These are phyloP conservation scores for Calcarius lapponicus DNA, from an alignment of 2,797 vertebrate species.

Conservation along the genomic window DNA sequence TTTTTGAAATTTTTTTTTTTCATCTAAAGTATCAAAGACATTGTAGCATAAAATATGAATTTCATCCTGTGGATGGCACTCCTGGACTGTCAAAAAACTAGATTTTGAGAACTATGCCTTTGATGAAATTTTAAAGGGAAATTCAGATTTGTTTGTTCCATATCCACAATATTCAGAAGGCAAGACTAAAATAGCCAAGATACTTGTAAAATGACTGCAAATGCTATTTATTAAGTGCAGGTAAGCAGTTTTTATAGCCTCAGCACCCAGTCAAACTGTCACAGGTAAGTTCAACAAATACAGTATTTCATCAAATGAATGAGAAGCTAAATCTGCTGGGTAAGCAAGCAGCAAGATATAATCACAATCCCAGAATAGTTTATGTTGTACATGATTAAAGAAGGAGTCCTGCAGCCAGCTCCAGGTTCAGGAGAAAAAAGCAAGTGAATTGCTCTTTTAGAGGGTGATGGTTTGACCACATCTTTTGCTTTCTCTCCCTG, in stretches of 20 bases:
- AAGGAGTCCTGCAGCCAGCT: not conserved
- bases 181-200: not conserved
- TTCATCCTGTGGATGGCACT: slow-evolving; percentile 72
- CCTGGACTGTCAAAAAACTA: slow-evolving; percentile 16
- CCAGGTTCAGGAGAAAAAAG: not conserved
- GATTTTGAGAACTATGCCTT: not conserved
- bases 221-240: not conserved
- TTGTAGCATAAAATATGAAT: not conserved
- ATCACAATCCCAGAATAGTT: not conserved
- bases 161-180: slow-evolving; percentile 1
- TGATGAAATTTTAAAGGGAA: slow-evolving; percentile 45
- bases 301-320: not conserved
- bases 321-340: not conserved
- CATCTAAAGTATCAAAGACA: slow-evolving; percentile 15
- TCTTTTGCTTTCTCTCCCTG: not conserved
- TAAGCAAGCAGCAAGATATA: slow-evolving; percentile 8
- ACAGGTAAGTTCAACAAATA: slow-evolving; percentile 19
- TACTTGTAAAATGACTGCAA: slow-evolving; percentile 1
- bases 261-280: not conserved
- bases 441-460: not conserved
- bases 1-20: not conserved
- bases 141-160: slow-evolving; percentile 44
- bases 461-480: not conserved
- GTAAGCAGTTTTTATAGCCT: slow-evolving; percentile 20
- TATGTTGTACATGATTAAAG: not conserved